phyloP scores from a whole-genome alignment of 2,113 vertebrate genomes.

The Oncorhynchus nerka region DNA sequence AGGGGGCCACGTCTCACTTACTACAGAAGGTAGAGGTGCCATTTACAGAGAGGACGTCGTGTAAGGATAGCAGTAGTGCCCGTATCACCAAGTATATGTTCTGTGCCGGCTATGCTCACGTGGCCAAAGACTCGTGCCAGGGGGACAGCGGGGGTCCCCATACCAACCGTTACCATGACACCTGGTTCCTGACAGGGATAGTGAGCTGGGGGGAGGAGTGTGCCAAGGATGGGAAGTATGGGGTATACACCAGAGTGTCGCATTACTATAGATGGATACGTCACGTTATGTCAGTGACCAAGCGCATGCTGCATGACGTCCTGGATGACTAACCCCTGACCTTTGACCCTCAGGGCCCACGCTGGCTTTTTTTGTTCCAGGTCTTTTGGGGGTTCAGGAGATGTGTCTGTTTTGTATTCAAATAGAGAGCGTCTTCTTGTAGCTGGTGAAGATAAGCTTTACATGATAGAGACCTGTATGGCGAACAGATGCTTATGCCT shows the following conservation, averaged over 20 bases:
- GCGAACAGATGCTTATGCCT: background rate
- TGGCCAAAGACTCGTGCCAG: slow-evolving; percentile 81
- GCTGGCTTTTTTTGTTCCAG: background rate
- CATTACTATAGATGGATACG: slow-evolving; percentile 85
- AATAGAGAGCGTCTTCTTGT: background rate
- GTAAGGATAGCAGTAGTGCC: slow-evolving; percentile 77
- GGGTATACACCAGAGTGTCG: slow-evolving; percentile 87
- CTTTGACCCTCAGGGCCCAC: background rate
- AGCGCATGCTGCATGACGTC: slow-evolving; percentile 11
- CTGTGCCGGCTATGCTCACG: slow-evolving; percentile 78
- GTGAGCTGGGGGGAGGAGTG: slow-evolving; percentile 96
- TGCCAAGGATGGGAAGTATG: slow-evolving; percentile 86
- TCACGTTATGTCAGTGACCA: slow-evolving; percentile 61
- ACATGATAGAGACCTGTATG: background rate
- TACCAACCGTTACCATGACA: slow-evolving; percentile 73
- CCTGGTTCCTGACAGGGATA: slow-evolving; percentile 90
- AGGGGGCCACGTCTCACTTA: slow-evolving; percentile 59
- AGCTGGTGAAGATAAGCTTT: slow-evolving; percentile 8
- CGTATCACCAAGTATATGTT: slow-evolving; percentile 85
- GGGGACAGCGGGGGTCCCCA: slow-evolving; percentile 93
- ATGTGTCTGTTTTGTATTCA: background rate
- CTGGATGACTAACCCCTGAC: slow-evolving; percentile 36
- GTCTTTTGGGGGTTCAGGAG: background rate
- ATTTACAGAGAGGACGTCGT: slow-evolving; percentile 75
- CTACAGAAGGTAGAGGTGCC: slow-evolving; percentile 84